Base-by-base conservation (phyloP, 2,797 vertebrate species). In the Ciconia nigra region DNA sequence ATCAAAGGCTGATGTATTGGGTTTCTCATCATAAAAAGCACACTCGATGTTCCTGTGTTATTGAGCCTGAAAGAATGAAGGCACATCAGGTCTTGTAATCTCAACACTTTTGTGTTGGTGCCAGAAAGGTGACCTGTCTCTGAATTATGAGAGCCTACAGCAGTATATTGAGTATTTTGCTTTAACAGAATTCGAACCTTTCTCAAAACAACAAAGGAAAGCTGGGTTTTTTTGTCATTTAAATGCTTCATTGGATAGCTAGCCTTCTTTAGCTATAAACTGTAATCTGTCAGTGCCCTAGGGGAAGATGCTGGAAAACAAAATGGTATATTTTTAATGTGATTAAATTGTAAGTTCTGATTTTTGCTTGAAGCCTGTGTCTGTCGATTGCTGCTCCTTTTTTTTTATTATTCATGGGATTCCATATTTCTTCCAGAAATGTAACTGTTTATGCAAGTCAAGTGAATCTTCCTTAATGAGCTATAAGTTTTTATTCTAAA, bases 391-490 rank as follows among this genome's bases (percentile, higher is more conserved):
- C 97, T 98, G 96, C 98, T 98, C 95, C 88, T 90, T 90, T 91
- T 95, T 96, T 85, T 97, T 96, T 87, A 62, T 94, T 28, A 72
- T 90, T 96, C 85, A 95, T 90, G 87, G 90, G 83, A 94, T 97
- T 98, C 97, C 96, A 79, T 98, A 90, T 97, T 98, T 97, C 97
- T 98, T 96, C 95, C 95, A 97, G 96, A 98, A 97, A 96, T 96
- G 96, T 97, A 96, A 95, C 80, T 94, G 89, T 98, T 98, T 98
- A 98, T 98, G 97, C 97, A 98, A 98, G 97, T 98, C 96, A 97
- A 96, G 96, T 98, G 97, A 98, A 97, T 96, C 96, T 95, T 97
- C 91, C 94, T 96, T 97, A 96, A 96, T 69, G 78, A 96, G 89
- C 96, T 96, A 87, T 96, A 91, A 95, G 95, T 91, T 97, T 98